Base-by-base conservation (phyloP, 2,888 invertebrate species). In the Athetis lepigone region DNA sequence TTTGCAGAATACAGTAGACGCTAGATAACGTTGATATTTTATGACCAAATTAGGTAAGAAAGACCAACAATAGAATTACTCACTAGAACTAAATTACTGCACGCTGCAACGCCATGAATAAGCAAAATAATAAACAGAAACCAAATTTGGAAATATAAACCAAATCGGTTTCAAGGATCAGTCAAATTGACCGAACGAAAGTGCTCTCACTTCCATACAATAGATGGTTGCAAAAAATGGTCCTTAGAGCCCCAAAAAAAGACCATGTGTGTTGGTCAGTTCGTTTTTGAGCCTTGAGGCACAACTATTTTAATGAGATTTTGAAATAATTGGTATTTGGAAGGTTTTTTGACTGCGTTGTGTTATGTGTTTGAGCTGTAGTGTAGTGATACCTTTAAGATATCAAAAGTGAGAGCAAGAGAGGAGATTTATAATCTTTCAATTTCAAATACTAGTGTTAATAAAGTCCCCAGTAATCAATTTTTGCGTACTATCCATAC, bases 171-270 rank as follows among this genome's bases (percentile, higher is more conserved):
- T 56, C 6, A 82, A 79, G 75, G 79, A 84, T 77, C 74, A 64
- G 83, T 78, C 69, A 87, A 89, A 90, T 90, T 85, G 90, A 86
- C 86, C 87, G 83, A 81, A 89, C 80, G 85, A 88, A 86, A 90
- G 87, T 88, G 85, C 85, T 88, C 85, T 84, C 85, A 86, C 86
- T 81, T 79, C 72, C 46, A 69, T 72, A 84, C 81, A 87, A 88
- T 82, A 72, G 80, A 46, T 18, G 40, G 23, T 59, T 59, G 54
- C 76, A 81, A 85, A 84, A 87, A 85, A 79, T 72, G 62, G 70
- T 39, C 54, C 61, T 18, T 19, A 23, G 27, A 54, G 19, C 13
- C 4, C 16, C 42, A 69, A 66, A 79, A 77, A 59, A 58, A 21
- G 23, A 47, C 40, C 37, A 42, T 61, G 8, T 65, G 47, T 40